Base-by-base conservation (phyloP, 2,797 vertebrate genomes). In the Phoeniculus purpureus region DNA sequence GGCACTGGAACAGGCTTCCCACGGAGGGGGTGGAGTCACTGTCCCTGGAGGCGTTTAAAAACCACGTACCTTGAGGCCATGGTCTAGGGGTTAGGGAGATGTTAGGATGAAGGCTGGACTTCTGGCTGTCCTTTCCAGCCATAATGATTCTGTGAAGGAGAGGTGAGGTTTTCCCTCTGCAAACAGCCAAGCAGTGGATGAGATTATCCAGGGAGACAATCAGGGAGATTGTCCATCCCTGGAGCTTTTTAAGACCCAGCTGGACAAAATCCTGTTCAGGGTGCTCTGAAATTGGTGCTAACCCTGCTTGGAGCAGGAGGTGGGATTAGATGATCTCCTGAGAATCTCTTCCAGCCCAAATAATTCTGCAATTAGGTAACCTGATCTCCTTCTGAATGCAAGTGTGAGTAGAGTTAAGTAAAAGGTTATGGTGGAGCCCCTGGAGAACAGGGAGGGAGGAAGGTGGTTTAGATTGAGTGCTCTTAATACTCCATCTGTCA, bases 401-500 rank as follows among this genome's bases (percentile, higher is more conserved):
- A 66, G 75, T 82, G 61, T 65, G 93, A 93, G 81, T 61, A n/a
- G 43, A 68, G 90, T 87, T 90, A 92, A 96, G 92, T 89, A 40
- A 93, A 94, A 90, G 93, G 81, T 92, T 94, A 61, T 80, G 65
- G 71, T 60, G 84, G 72, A 94, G 89, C 84, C 94, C 72, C 92
- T 83, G 71, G 95, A 80, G 95, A 65, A 3, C 0, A 0, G 65
- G 86, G 88, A 88, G 85, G 92, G 92, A 90, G 95, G 94, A 93
- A 90, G 90, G 95, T 85, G 94, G 94, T 95, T 96, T 92, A 58
- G 55, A 90, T 74, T 65, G 93, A 94, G 93, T 87, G 83, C 81
- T 93, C 88, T 87, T 95, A 90, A 90, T 94, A 82, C 88, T 59
- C 88, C 84, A 92, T 96, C 86, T 96, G 92, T 96, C 95, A 96